Evolutionary conservation across 1,140 invertebrate genomes (phyloP).

Genomic region (Fopius arisanus): DNA sequence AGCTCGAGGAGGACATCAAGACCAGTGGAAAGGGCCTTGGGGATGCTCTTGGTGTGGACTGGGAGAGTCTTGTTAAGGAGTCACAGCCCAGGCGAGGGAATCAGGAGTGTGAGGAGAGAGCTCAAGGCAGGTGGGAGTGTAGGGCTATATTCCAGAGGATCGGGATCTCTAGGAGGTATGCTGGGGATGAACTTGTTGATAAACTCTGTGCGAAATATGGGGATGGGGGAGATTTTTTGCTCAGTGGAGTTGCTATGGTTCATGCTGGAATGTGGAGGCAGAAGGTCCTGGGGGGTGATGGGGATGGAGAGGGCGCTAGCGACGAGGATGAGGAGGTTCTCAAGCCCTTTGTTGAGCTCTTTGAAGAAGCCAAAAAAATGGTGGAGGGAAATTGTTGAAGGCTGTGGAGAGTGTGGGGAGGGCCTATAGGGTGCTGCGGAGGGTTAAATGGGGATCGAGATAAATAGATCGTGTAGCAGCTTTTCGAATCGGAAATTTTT

Average conservation of each 20-base stretch:
- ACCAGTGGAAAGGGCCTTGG: slow-evolving; percentile 75
- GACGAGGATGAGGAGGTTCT: slow-evolving; percentile 50
- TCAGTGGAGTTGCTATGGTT: slow-evolving; percentile 54
- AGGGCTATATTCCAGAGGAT: slow-evolving; percentile 75
- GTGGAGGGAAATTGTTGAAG: neutral
- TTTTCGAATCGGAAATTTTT: too few relatives aligned
- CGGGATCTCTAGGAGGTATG: slow-evolving; percentile 76
- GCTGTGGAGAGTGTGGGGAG: too few relatives aligned
- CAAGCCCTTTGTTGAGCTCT: slow-evolving; percentile 54
- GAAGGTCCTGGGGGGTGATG: slow-evolving; percentile 25
- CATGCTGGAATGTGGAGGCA: slow-evolving; percentile 53
- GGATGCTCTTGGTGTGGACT: slow-evolving; percentile 90
- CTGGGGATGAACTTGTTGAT: slow-evolving; percentile 71
- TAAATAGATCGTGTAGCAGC: too few relatives aligned
- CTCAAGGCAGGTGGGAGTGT: slow-evolving; percentile 79
- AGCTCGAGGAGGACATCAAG: slow-evolving; percentile 79
- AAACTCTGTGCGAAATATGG: slow-evolving; percentile 68
- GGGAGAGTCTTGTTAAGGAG: slow-evolving; percentile 86
- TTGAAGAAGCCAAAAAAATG: slow-evolving; percentile 54
- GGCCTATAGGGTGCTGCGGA: too few relatives aligned
- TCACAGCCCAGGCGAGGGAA: slow-evolving; percentile 67
- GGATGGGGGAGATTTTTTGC: slow-evolving; percentile 55
- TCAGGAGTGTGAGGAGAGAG: slow-evolving; percentile 62
- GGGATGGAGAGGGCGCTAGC: slow-evolving; percentile 36
- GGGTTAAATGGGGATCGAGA: too few relatives aligned